Evolutionary conservation across 2,888 invertebrate species (phyloP), one percentile per base, ranked within the genome.

Genomic region (Lepidochrysops patricia): DNA sequence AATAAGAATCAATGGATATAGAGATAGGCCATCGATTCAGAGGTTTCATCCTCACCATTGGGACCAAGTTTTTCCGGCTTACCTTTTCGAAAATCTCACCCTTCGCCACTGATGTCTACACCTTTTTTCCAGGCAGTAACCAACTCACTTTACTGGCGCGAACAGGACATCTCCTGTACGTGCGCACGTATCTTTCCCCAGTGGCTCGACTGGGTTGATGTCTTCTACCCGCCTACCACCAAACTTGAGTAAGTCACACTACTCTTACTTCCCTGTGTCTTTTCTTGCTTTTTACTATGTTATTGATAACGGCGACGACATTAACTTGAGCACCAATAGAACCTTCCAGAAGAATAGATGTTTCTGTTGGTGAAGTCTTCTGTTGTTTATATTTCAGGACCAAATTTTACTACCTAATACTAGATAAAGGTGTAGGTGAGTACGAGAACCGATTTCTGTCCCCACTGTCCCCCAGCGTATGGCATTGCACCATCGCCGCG

Each of bases 361-460:
- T 5, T 4, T 29, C 13, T 13, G 13, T 6, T 15, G 2, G 15
- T 13, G 13, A 9, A 37, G 2, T 9, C 19, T 43, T 9, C 6
- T 37, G 6, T 7, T 9, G 19, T 43, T 15, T 3, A 5, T 6
- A n/a, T 29, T 61, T 2, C 64, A 88, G 88, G 63, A 83, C 88
- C 0, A 84, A 83, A 61, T 83, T 87, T 67, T 89, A 79, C 75
- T 89, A 87, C 68, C 67, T 85, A 1, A 85, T 86, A 37, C 73
- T 80, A 1, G 76, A 77, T n/a, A 72, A 73, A 61, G 87, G 88
- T 0, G 74, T 86, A 0, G 88, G 88, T 0, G 64, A 73, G 2
- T 87, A 84, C 63, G 86, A 87, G 67, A 83, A 87, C 67, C 81
- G 79, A 34, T 90, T 91, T 67, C 72, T 91, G 1, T 80, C 81